Evolutionary conservation across 2,888 invertebrate genomes (phyloP), one percentile per base, ranked within the genome.

Genomic region (Drosophila histrio): DNA sequence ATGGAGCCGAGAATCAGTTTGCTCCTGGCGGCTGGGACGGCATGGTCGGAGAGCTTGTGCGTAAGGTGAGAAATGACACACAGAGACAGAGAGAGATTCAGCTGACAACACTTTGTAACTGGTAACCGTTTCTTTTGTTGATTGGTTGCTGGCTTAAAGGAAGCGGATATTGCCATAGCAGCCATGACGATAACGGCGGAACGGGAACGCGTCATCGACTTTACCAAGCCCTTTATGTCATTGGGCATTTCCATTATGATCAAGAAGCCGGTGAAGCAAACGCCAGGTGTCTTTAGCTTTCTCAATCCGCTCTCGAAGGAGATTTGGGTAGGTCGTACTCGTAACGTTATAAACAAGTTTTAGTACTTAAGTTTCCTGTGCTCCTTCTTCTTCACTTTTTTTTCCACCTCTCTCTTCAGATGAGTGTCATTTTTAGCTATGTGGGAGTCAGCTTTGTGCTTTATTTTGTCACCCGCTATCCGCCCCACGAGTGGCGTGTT

Each of bases 231-330:
- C 1, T 99, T 98, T 92, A 97, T 99, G 96, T 97, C 97, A 3
- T 94, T 99, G 62, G 98, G 98, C 57, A 97, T 97, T 89, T 98
- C 98, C 80, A 97, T 99, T 77, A 97, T 97, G 96, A 96, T 97
- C 88, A 96, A 97, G 92, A 97, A 96, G 90, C 97, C 97, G 2
- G 94, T 96, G 71, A 97, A 97, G 91, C 96, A 97, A 91, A 95
- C 96, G 83, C 96, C 98, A 1, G 97, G 98, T 13, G 98, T 99
- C n/a, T 99, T 99, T 92, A 98, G 99, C 88, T 99, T 99, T 92
- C 95, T 99, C 91, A 96, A 97, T 92, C 99, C 99, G 6, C 93
- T 99, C 66, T 98, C 98, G 69, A 96, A 97, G 90, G 98, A 98
- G 93, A 99, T 99, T 91, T 99, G 99, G 99, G 97, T 98, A 91